Base-by-base conservation (phyloP, 2,113 vertebrate species). In the Salvelinus sp. region DNA sequence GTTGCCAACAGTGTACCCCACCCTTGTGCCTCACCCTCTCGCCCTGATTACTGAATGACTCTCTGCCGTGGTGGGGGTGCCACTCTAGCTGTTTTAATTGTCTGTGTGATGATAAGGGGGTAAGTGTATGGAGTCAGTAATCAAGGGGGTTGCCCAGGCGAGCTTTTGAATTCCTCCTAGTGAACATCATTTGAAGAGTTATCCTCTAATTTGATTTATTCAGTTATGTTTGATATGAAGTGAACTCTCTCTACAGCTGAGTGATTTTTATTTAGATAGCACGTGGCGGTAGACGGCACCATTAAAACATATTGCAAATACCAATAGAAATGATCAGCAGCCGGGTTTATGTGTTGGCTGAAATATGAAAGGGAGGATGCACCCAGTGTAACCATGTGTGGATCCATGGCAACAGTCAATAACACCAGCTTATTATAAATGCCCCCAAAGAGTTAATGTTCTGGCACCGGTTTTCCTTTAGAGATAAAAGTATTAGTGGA, bases 31-130 rank as follows among this genome's bases (percentile, higher is more conserved):
- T 20, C 25, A 23, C 10, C 79, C 85, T 87, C 89, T 89, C 82
- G 88, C 83, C 88, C 90, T 92, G 92, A 92, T 93, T 93, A 91
- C 83, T 87, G 85, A 92, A 87, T 84, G 82, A 90, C 83, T 87
- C 78, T 83, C 81, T 78, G 82, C 75, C 71, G 47, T 69, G 71
- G 83, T 88, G 78, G 78, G 90, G 86, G 86, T 83, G 82, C 83
- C 86, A 87, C 91, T 91, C 86, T 82, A 87, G 88, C 80, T 88
- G 88, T 86, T 85, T 82, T 90, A 79, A 84, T 88, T 92, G 90
- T 91, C 89, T 91, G 85, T 88, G 83, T 69, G 70, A 85, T 86
- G 86, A 89, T 86, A 82, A 91, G 84, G 75, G 81, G 78, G 85
- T 62, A 62, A 54, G 58, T 22, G 58, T 54, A 54, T 54, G 16